Evolutionary conservation across 1,140 invertebrate species (phyloP).

Genomic region (Pseudomyrmex concolor): DNA sequence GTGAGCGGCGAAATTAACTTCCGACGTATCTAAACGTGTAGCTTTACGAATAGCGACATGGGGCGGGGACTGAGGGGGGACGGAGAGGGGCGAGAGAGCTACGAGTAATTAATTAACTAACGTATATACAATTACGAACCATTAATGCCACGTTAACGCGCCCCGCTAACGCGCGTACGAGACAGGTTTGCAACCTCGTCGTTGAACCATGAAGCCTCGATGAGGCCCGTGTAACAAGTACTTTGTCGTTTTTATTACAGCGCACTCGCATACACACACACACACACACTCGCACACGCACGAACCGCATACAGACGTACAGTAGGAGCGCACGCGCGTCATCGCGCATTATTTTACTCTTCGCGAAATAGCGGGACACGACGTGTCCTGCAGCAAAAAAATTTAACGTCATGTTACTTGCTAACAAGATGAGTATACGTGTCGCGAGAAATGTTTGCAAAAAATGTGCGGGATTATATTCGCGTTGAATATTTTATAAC

Average conservation of each 20-base stretch:
- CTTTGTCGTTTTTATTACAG: slow-evolving; percentile 11
- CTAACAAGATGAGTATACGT: neutral
- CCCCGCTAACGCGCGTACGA: slow-evolving; percentile 4
- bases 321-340: neutral
- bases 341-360: slow-evolving; percentile 11
- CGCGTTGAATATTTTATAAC: slow-evolving; percentile 12
- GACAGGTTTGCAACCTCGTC: slow-evolving; percentile 32
- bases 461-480: neutral
- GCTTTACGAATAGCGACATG: slow-evolving; percentile 2
- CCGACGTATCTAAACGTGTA: slow-evolving; percentile 38
- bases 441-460: slow-evolving; percentile 2
- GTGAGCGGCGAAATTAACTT: slow-evolving; percentile 42
- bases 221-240: slow-evolving; percentile 23
- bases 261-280: too few species aligned
- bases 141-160: slow-evolving; percentile 56
- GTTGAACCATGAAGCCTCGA: slow-evolving; percentile 38
- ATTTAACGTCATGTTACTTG: slow-evolving; percentile 9
- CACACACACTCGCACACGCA: too few species aligned
- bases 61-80: too few species aligned
- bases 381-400: neutral
- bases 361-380: neutral
- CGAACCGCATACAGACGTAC: too few species aligned
- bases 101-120: slow-evolving; percentile 54
- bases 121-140: slow-evolving; percentile 51
- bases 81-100: neutral